phyloP scores from a whole-genome alignment of 23 tunicate genomes.

The Oikopleura vanhoeffeni region DNA sequence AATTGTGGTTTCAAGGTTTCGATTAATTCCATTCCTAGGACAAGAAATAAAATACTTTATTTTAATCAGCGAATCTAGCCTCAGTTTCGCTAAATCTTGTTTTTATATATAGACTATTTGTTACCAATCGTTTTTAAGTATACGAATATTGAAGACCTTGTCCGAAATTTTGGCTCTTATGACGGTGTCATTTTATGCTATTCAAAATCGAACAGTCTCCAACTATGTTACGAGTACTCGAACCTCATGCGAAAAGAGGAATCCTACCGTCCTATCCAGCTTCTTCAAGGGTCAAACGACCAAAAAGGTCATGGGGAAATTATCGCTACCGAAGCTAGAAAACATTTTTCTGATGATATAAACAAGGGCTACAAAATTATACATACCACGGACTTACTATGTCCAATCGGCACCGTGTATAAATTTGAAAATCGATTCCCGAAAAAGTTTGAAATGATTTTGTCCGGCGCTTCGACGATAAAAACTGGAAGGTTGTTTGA shows the following conservation, averaged over 20 bases:
- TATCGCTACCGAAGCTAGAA: background rate
- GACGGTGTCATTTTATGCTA: background rate
- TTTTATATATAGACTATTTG: too few species aligned
- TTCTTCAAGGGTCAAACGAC: background rate
- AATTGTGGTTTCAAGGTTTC: too few species aligned
- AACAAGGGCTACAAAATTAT: background rate
- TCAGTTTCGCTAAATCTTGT: too few species aligned
- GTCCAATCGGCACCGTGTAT: background rate
- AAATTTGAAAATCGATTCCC: background rate
- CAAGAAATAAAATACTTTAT: too few species aligned
- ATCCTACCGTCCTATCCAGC: background rate
- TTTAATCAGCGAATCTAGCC: too few species aligned
- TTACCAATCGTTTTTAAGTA: too few species aligned
- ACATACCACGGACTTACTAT: background rate
- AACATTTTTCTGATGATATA: background rate
- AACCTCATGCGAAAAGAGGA: background rate
- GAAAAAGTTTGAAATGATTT: background rate
- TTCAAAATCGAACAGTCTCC: background rate
- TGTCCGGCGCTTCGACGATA: background rate
- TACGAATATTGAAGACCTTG: background rate
- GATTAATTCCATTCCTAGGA: too few species aligned
- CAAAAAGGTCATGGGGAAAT: background rate
- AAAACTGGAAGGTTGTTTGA: background rate
- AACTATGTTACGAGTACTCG: background rate
- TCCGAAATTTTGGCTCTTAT: background rate